These are phyloP conservation scores for Amblyjoppa fuscipennis DNA, from an alignment of 2,888 invertebrate genomes.

Conservation along the genomic window DNA sequence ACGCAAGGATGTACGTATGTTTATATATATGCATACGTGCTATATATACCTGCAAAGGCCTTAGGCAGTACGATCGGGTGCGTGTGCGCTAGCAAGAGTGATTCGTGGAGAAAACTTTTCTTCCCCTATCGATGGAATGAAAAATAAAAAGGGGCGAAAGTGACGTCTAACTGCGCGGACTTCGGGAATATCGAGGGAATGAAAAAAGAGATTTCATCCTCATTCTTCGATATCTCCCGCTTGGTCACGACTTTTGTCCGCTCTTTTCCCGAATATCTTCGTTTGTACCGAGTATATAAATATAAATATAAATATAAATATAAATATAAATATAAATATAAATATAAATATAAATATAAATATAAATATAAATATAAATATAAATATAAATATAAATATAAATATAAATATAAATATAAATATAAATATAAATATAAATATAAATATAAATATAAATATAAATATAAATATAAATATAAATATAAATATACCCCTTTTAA, in stretches of 20 bases:
- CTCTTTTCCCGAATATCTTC: not conserved
- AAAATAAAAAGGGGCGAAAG: constrained; percentile 22
- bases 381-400: too few species aligned
- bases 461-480: too few species aligned
- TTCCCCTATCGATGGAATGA: constrained; percentile 50
- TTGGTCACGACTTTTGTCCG: constrained; percentile 3
- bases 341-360: too few species aligned
- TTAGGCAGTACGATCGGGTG: constrained; percentile 24
- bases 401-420: too few species aligned
- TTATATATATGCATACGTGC: not conserved
- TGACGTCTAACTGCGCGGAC: constrained; percentile 48
- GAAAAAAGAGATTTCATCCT: constrained; percentile 37
- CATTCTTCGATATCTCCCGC: constrained; percentile 25
- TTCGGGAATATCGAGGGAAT: constrained; percentile 20
- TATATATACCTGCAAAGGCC: constrained; percentile 14
- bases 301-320: too few species aligned
- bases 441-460: too few species aligned
- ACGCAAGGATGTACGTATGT: not conserved
- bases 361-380: too few species aligned
- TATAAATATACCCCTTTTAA: too few species aligned
- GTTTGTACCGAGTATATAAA: not conserved
- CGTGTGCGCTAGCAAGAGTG: constrained; percentile 18
- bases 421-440: too few species aligned
- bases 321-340: too few species aligned
- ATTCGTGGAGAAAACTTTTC: constrained; percentile 62